phyloP scores from a whole-genome alignment of 2,797 vertebrate species.

The Diplodus puntazzo region DNA sequence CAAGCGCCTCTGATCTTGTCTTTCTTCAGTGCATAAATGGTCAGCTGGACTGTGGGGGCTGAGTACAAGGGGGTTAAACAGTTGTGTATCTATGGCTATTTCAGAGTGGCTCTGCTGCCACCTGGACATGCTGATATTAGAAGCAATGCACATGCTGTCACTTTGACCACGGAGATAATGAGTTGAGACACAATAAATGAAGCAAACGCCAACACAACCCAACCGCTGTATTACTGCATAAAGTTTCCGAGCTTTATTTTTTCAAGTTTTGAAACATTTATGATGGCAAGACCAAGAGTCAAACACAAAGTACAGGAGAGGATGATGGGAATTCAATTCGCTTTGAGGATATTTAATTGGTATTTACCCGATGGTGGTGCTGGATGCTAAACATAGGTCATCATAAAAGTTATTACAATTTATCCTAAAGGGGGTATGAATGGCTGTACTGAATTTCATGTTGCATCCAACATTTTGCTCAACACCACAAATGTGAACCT shows the following conservation, averaged over 20 bases:
- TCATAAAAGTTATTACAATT: neutral
- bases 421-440: neutral
- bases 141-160: constrained; percentile 42
- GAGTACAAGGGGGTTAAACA: constrained; percentile 25
- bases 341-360: neutral
- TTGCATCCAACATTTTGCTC: too few relatives aligned
- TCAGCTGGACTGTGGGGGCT: constrained; percentile 13
- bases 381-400: neutral
- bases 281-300: too few relatives aligned
- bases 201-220: neutral
- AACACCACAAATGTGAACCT: too few relatives aligned
- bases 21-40: constrained; percentile 14
- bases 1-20: constrained; percentile 22
- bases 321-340: neutral
- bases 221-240: neutral
- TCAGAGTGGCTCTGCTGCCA: constrained; percentile 22
- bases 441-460: neutral
- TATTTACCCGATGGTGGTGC: neutral
- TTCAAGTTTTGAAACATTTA: neutral
- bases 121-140: constrained; percentile 43
- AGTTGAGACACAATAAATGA: constrained; percentile 21
- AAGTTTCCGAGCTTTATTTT: neutral
- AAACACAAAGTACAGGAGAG: neutral
- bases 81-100: constrained; percentile 50
- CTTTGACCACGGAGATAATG: constrained; percentile 30